Evolutionary conservation across 2,113 vertebrate genomes (phyloP), one percentile per base, ranked within the genome.

Genomic region (Fukomys damarensis): DNA sequence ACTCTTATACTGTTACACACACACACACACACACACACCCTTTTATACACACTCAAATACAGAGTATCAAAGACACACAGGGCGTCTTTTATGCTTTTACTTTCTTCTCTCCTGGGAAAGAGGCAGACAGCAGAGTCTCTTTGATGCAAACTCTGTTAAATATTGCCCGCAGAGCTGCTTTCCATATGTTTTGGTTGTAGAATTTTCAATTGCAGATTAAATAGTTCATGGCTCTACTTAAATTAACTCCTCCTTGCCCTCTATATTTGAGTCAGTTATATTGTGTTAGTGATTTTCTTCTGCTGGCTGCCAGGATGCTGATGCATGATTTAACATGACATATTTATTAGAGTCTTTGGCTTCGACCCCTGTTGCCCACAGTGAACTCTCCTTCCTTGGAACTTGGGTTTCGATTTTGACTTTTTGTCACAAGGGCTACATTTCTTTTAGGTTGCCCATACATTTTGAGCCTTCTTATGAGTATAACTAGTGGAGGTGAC

Each of bases 61-160:
- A 20, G 17, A 32, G 0, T 46, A 66, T 91, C 83, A 95, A 92
- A 83, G 84, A 38, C 41, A 41, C 12, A 38, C 68, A 92, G 16
- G 46, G 43, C 58, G 86, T 94, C 91, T 82, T 91, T 35, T 28
- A 28, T 76, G 74, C 61, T 96, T 96, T 92, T 82, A 68, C 86
- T 97, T 93, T 95, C 54, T 96, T 72, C 86, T 91, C 59, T 93
- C n/a, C n/a, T 92, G 86, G 82, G 95, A 96, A 89, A 96, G 83
- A 97, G 68, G 91, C 94, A 95, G 95, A 82, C 95, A 63, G 82
- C 68, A 91, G 72, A 93, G 35, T 97, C 97, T 96, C 91, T 98
- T 95, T 97, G 95, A 95, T 97, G 93, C 96, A 95, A 96, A 97
- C 70, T 74, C 76, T 88, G 76, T 96, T 95, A 98, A 97, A 88